Evolutionary conservation across 2,888 invertebrate genomes (phyloP).

Genomic region (Nasonia oneida): DNA sequence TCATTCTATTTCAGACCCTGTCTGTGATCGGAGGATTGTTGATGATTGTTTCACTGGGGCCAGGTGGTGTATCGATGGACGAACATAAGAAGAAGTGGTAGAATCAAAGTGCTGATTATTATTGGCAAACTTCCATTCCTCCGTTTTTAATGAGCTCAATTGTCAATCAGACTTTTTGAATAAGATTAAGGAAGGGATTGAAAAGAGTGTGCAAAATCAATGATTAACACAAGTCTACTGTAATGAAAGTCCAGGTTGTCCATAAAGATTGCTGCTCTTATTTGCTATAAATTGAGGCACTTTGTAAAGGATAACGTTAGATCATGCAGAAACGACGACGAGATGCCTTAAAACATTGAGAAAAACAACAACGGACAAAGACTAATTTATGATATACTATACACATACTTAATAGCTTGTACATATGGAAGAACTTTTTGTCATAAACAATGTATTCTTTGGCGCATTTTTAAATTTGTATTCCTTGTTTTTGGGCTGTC

Average conservation of each 20-base stretch:
- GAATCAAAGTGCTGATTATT: constrained; percentile 63
- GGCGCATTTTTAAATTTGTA: constrained; percentile 59
- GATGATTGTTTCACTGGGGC: constrained; percentile 98
- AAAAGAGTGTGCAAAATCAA: constrained; percentile 53
- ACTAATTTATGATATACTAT: constrained; percentile 56
- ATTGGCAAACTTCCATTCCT: constrained; percentile 55
- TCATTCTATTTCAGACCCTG: constrained; percentile 89
- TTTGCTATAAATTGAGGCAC: constrained; percentile 58
- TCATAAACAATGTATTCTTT: constrained; percentile 60
- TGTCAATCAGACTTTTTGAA: constrained; percentile 55
- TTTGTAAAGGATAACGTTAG: constrained; percentile 51
- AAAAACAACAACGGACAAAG: constrained; percentile 58
- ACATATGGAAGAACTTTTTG: constrained; percentile 58
- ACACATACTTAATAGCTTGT: constrained; percentile 56
- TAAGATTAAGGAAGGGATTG: constrained; percentile 40
- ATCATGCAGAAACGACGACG: constrained; percentile 53
- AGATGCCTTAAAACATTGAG: constrained; percentile 62
- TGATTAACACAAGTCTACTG: constrained; percentile 46
- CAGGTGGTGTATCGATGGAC: constrained; percentile 99
- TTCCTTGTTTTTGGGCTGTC: constrained; percentile 55
- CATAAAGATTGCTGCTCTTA: constrained; percentile 55
- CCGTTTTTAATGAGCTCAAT: constrained; percentile 51
- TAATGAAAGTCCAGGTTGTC: constrained; percentile 51
- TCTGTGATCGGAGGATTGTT: constrained; percentile 99
- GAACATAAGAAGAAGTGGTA: constrained; percentile 99